Base-by-base conservation (phyloP, 2,888 invertebrate genomes). In the Galeruca laticollis region DNA sequence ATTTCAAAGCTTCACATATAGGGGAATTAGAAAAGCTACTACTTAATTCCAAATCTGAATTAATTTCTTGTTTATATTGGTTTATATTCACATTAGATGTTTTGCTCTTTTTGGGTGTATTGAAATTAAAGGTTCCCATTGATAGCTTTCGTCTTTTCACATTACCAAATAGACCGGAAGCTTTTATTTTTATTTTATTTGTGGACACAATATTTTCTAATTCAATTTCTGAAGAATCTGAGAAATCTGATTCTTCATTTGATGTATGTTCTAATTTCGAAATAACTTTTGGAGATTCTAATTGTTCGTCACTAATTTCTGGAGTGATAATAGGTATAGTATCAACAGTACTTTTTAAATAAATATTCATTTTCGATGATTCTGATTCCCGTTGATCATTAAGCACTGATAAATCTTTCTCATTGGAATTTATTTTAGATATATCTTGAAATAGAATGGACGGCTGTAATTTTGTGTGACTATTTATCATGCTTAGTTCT, bases 1-100 rank as follows among this genome's bases (percentile, higher is more conserved):
- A 54, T 21, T 75, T 70, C 26, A 82, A 82, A 63, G 83, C 83
- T 64, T 85, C 82, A 67, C 72, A 74, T 63, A 52, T 52, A 26
- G 21, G 52, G 15, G 52, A 52, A 52, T 52, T 26, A 26, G 52
- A 52, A 52, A 26, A 52, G 26, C 52, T 52, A 26, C 52, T 52
- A 26, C 13, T 26, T 6, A 10, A 52, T 13, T 20, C 21, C 18
- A 13, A 26, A 21, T 52, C 52, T 52, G 26, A 52, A 21, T 52
- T 13, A 26, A 4, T 52, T 52, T 11, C n/a, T 2, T 10, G n/a
- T 52, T 52, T 52, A 2, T 21, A 26, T 26, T 26, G 13, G n/a
- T 26, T 52, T 21, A 11, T 21, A 51, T 51, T 51, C 3, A 18
- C 10, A 9, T 11, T 10, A 18, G 20, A 11, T 1, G 49, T 20